Evolutionary conservation across 2,888 invertebrate genomes (phyloP), one percentile per base, ranked within the genome.

Genomic region (Pardosa pseudoannulata): DNA sequence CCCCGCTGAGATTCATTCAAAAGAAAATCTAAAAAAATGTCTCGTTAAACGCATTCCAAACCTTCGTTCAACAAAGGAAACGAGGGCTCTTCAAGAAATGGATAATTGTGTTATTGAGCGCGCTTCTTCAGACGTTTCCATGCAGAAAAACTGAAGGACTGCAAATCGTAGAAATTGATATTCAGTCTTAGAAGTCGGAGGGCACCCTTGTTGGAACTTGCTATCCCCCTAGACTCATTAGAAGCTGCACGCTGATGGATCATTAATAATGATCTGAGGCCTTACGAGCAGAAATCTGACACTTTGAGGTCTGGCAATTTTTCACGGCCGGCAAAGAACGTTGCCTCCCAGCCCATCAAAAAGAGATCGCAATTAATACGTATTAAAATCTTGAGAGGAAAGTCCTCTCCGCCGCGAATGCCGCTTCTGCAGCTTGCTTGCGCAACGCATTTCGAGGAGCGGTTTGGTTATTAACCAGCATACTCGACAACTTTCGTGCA

Each of bases 311-410:
- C 68, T 85, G 68, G 85, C 74, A 85, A 85, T 79, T 85, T 85
- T 85, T 85, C 85, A 85, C 83, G 39, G 56, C 64, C 65, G 65
- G 83, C 72, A 83, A 80, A 78, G 78, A 73, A 78, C 78, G 78
- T 28, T 36, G 78, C 78, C 71, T 65, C 78, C 76, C 78, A 72
- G 19, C 78, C 83, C 79, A 85, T 85, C 85, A 85, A 85, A 85
- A 79, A 79, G 79, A 76, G 79, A 85, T 85, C 36, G 85, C 85
- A 85, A 85, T 85, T 85, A 85, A 85, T 85, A 79, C 85, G 79
- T 76, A 85, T 85, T 85, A 85, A 83, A 83, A 85, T 79, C 79
- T 70, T 62, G 79, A 85, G 85, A 85, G 75, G 56, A 39, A 74
- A 79, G 31, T 39, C 56, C 41, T 39, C 50, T 71, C 73, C 62